These are phyloP conservation scores for Aselliscus stoliczkanus DNA, from an alignment of 2,797 vertebrate genomes.

Conservation along the genomic window DNA sequence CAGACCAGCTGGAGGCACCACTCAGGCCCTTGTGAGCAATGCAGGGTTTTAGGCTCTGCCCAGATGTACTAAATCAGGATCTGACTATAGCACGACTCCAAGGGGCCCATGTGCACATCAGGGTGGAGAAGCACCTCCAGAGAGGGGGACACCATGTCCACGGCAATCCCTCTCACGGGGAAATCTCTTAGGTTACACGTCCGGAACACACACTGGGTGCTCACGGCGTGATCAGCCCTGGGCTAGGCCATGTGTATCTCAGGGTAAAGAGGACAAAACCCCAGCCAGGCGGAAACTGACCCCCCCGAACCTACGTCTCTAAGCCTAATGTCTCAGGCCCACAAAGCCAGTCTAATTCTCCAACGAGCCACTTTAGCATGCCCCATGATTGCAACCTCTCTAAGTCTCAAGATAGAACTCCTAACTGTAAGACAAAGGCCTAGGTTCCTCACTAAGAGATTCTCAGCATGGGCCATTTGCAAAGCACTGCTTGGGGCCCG, in stretches of 20 bases:
- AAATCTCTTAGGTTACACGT: rapidly evolving
- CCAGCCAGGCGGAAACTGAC: not conserved
- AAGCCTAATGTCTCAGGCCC: rapidly evolving
- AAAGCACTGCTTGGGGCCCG: not conserved
- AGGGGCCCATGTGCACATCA: not conserved
- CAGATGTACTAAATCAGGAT: rapidly evolving
- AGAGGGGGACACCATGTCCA: rapidly evolving
- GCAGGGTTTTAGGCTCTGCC: rapidly evolving
- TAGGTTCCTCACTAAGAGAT: not conserved
- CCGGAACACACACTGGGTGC: rapidly evolving
- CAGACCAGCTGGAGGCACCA: no score
- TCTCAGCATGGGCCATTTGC: not conserved
- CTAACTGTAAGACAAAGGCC: rapidly evolving
- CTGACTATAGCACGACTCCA: not conserved
- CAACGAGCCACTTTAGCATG: rapidly evolving
- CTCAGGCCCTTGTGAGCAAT: not conserved
- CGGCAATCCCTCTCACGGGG: not conserved
- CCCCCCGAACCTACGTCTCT: not conserved
- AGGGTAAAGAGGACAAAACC: not conserved
- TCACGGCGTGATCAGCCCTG: not conserved
- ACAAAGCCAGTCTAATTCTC: rapidly evolving
- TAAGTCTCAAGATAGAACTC: not conserved
- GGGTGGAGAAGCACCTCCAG: not conserved
- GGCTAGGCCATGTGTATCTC: not conserved
- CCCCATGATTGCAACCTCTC: not conserved